Conservation (phyloP, 2,113 vertebrate species). For the Dasyornis broadbenti region DNA sequence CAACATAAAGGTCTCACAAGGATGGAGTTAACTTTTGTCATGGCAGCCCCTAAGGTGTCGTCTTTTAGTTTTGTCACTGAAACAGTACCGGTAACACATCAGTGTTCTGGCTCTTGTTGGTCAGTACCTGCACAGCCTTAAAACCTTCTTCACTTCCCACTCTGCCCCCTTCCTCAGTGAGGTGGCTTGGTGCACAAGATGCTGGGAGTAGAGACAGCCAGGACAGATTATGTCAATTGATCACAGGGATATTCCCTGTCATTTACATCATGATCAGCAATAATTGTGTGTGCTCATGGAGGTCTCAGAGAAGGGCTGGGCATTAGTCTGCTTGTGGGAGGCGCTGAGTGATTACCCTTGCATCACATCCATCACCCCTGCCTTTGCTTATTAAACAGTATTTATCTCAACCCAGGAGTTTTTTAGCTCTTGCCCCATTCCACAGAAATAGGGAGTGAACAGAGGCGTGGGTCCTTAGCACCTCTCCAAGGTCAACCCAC, state of each 20-base stretch:
- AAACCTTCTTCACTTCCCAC: background rate
- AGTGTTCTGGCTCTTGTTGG: background rate
- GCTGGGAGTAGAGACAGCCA: background rate
- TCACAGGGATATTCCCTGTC: background rate
- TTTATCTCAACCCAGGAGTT: background rate
- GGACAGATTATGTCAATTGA: accelerated
- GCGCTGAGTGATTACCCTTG: background rate
- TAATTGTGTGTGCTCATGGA: background rate
- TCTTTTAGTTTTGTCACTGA: background rate
- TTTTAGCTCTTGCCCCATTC: background rate
- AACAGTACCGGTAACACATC: background rate
- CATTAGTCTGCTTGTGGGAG: background rate
- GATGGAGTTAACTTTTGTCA: background rate
- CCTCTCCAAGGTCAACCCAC: background rate
- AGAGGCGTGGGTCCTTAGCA: background rate
- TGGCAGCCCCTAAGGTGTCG: background rate
- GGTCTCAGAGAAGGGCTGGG: accelerated
- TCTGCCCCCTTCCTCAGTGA: accelerated
- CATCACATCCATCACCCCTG: background rate
- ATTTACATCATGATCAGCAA: background rate
- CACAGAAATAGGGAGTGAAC: background rate
- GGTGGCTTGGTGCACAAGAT: background rate
- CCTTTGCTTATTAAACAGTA: background rate
- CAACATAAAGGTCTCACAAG: background rate
- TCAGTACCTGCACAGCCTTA: background rate